Conservation (phyloP, 2,113 vertebrate species). For the Melanotaenia duboulayi region DNA sequence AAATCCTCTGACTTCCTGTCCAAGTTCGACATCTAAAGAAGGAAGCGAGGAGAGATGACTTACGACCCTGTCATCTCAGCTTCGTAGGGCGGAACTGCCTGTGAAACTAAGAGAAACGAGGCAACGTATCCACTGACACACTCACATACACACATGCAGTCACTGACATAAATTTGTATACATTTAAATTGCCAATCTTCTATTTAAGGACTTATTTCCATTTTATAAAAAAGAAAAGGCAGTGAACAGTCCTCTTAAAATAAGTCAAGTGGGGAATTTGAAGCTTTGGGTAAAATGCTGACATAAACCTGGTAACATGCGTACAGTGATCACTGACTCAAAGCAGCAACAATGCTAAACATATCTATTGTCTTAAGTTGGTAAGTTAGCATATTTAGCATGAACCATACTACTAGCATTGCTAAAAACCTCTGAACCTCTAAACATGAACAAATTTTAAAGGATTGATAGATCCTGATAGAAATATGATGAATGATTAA, state of each 20-base stretch:
- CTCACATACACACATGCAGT: background rate
- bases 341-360: no score
- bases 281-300: no score
- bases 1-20: slow-evolving; percentile 72
- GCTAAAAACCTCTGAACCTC: no score
- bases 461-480: no score
- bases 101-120: slow-evolving; percentile 32
- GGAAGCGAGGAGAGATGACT: slow-evolving; percentile 49
- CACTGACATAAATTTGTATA: slow-evolving; percentile 23
- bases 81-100: slow-evolving; percentile 15
- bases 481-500: no score
- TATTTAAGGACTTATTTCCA: slow-evolving; percentile 12
- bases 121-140: slow-evolving; percentile 39
- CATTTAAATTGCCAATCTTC: slow-evolving; percentile 25
- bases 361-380: no score
- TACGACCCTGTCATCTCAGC: slow-evolving; percentile 64
- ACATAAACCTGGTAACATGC: no score
- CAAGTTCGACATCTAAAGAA: slow-evolving; percentile 66
- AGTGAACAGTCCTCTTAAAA: slow-evolving; percentile 30
- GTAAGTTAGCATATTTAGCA: no score
- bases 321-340: no score
- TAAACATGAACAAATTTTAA: no score
- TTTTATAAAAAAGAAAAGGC: background rate
- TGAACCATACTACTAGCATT: no score
- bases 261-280: slow-evolving; percentile 1